phyloP scores from a whole-genome alignment of 2,113 vertebrate species.

The Delphinus delphis region DNA sequence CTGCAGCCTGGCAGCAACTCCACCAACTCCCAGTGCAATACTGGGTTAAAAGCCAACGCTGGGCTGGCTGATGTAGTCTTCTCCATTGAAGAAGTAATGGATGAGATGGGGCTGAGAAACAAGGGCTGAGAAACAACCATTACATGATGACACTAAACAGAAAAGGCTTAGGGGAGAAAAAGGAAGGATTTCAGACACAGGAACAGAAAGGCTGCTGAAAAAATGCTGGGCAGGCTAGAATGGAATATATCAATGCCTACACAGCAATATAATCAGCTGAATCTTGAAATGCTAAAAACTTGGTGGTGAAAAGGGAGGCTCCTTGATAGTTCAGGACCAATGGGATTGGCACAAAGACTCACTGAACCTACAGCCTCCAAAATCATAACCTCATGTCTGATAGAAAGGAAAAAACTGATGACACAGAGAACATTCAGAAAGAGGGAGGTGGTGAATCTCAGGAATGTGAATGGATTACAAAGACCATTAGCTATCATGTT shows the following conservation, averaged over 20 bases:
- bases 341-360: neutral
- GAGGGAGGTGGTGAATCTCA: neutral
- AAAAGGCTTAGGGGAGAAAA: neutral
- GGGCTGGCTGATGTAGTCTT: neutral
- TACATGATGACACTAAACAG: neutral
- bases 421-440: neutral
- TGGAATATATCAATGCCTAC: neutral
- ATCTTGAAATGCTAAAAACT: constrained; percentile 23
- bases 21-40: neutral
- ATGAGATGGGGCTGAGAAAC: constrained; percentile 6
- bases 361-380: neutral
- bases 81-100: constrained; percentile 29
- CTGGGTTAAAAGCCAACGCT: neutral
- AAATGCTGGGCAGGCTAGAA: constrained; percentile 12
- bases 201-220: neutral
- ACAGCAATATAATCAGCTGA: neutral
- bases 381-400: constrained; percentile 3
- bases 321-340: neutral
- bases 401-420: neutral
- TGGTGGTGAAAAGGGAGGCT: neutral
- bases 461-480: constrained; percentile 14
- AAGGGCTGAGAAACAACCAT: neutral
- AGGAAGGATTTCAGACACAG: neutral
- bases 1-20: neutral
- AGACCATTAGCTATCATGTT: neutral